These are phyloP conservation scores for Todiramphus saurophagus DNA, from an alignment of 2,113 vertebrate genomes.

Conservation along the genomic window DNA sequence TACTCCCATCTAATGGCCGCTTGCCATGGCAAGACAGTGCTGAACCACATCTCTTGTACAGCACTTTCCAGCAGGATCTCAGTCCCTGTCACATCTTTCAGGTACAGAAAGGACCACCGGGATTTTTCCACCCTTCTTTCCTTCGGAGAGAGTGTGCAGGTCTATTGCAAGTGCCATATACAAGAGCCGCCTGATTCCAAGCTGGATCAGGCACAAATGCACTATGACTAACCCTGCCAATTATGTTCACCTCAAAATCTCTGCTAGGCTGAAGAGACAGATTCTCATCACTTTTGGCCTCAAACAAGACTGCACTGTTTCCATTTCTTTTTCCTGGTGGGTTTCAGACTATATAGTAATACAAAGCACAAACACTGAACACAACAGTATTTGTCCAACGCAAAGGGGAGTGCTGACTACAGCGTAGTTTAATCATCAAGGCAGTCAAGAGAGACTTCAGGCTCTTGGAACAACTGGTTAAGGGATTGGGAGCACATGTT, in stretches of 20 bases:
- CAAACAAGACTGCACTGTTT: background rate
- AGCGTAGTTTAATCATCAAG: background rate
- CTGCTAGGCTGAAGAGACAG: background rate
- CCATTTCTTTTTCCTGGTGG: background rate
- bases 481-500: too few relatives aligned
- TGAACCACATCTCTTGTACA: background rate
- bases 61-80: background rate
- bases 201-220: background rate
- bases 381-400: background rate
- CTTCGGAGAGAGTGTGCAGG: background rate
- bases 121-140: background rate
- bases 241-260: background rate
- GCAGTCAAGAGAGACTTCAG: too few relatives aligned
- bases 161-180: background rate
- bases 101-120: background rate
- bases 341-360: background rate
- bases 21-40: too few relatives aligned
- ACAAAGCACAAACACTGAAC: background rate
- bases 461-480: too few relatives aligned
- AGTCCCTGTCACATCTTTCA: background rate
- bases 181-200: background rate
- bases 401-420: background rate
- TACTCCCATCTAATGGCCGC: background rate
- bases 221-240: background rate
- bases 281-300: background rate